phyloP scores from a whole-genome alignment of 2,888 invertebrate genomes.

The Ophioninae sp. region DNA sequence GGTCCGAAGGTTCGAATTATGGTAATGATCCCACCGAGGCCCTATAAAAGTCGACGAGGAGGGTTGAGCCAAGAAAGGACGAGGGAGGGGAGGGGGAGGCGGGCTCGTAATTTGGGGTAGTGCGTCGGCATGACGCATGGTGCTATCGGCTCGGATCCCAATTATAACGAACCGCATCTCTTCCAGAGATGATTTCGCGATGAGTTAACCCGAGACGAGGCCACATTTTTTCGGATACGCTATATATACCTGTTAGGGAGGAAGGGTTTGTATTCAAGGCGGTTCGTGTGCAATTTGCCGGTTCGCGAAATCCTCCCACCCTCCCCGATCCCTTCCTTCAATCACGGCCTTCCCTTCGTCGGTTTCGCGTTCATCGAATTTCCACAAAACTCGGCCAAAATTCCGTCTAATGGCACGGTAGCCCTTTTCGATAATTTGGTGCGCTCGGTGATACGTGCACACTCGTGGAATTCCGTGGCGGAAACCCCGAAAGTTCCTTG shows the following conservation, averaged over 20 bases:
- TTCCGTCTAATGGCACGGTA: not conserved
- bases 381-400: constrained; percentile 7
- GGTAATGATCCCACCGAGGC: constrained; percentile 57
- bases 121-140: constrained; percentile 30
- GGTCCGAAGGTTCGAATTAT: constrained; percentile 53
- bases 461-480: not conserved
- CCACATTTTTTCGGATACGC: constrained; percentile 25
- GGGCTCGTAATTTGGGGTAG: constrained; percentile 45
- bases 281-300: constrained; percentile 47
- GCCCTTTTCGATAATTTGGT: not conserved
- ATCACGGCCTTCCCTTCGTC: not conserved
- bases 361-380: not conserved
- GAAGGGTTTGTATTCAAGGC: constrained; percentile 28
- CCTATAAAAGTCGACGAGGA: constrained; percentile 44
- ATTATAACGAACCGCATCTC: constrained; percentile 33
- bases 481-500: not conserved
- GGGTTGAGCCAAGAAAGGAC: constrained; percentile 3
- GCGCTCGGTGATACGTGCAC: not conserved
- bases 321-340: constrained; percentile 22
- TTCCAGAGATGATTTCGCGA: constrained; percentile 14
- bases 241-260: constrained; percentile 5
- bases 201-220: constrained; percentile 15
- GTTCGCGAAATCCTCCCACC: constrained; percentile 29
- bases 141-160: constrained; percentile 57
- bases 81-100: constrained; percentile 3